Evolutionary conservation across 1,140 invertebrate genomes (phyloP), one percentile per base, ranked within the genome.

Genomic region (Scylla paramamosain): DNA sequence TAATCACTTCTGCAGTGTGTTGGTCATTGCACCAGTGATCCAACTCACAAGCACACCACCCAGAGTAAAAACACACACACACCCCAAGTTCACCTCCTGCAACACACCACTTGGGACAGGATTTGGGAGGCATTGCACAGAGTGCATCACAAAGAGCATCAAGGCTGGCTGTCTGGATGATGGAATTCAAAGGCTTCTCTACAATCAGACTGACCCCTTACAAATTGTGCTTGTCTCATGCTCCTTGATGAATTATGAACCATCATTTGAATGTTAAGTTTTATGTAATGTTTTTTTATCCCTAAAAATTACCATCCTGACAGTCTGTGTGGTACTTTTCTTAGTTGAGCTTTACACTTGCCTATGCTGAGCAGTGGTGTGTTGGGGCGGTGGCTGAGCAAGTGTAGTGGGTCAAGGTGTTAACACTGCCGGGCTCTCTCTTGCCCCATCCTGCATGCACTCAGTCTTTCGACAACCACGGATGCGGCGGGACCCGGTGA

Each of bases 401-500:
- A 25, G 67, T 77, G 67, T n/a, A 77, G 67, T n/a, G 67, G 67
- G 67, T 77, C n/a, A n/a, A n/a, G 67, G 67, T 77, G 67, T 20
- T 91, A 91, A 91, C 90, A 77, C 59, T 31, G 32, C n/a, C 48
- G 90, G 90, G 52, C 90, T 91, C 90, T 77, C 67, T 77, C 90
- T 91, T 91, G 90, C 94, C 87, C 91, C 87, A 92, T 84, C 59
- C 83, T 92, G 84, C 91, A 92, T 92, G 94, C 94, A 87, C 31
- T 95, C 94, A 95, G 94, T 95, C 31, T 92, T 87, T 92, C 77
- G 77, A 20, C 91, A 89, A 39, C 31, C 52, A 32, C 88, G 94
- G 94, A 88, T 39, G 52, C 94, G 94, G 39, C 94, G 94, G n/a
- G 94, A 95, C 31, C 94, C 94, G 32, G 94, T 95, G 67, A 95